These are phyloP conservation scores for Emydoidea blandingii DNA, from an alignment of 2,797 vertebrate genomes.

Conservation along the genomic window DNA sequence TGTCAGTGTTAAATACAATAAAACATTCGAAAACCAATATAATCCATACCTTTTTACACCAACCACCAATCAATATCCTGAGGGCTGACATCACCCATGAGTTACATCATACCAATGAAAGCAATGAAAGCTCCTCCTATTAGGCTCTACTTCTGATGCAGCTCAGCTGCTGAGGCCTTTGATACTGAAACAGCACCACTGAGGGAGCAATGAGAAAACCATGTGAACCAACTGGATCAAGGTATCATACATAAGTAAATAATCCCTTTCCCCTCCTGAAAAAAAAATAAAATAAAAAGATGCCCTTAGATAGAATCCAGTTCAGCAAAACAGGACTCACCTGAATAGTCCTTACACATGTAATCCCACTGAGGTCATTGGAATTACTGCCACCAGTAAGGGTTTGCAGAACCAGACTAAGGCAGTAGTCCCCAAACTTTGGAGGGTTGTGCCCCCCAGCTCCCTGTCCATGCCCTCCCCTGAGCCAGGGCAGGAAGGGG, in stretches of 20 bases:
- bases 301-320: background rate
- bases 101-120: background rate
- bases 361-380: background rate
- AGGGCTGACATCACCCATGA: background rate
- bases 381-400: background rate
- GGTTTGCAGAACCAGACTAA: background rate
- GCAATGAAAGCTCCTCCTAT: background rate
- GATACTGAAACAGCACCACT: background rate
- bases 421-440: too few species aligned
- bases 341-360: background rate
- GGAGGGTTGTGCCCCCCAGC: too few species aligned
- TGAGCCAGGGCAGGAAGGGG: background rate
- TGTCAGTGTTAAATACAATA: background rate
- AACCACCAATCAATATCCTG: background rate
- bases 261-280: background rate
- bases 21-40: background rate
- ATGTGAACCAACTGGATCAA: background rate
- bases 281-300: background rate
- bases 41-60: background rate
- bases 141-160: background rate
- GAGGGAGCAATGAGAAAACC: fast-evolving
- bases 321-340: background rate
- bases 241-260: background rate
- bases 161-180: background rate
- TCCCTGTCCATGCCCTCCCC: fast-evolving